Percentiles rank a stretch among this genome's conserved stretches.
Evolutionary conservation across 2,797 vertebrate species (phyloP).

Genomic region (Syndactyla subalaris): DNA sequence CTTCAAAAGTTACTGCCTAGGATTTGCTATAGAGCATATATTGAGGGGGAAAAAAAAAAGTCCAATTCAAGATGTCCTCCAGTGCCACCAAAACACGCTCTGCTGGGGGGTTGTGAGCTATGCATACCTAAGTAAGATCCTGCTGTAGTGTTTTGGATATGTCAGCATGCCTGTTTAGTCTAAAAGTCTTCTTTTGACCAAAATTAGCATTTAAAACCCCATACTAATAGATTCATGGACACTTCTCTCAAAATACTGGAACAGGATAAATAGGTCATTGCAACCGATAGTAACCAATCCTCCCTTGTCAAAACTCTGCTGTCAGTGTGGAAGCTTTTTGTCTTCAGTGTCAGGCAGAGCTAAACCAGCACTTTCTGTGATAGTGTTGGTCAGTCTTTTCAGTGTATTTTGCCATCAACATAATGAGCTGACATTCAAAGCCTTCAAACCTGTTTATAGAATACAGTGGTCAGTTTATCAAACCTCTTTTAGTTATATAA

Average conservation of each 20-base stretch:
- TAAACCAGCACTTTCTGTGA: background rate
- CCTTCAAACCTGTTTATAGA: background rate
- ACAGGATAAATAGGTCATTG: background rate
- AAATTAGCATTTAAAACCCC: background rate
- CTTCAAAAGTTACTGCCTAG: background rate
- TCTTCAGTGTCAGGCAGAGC: background rate
- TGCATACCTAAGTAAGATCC: background rate
- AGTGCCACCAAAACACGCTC: background rate
- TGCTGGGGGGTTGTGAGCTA: background rate
- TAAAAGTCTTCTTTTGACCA: background rate
- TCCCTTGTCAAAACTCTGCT: background rate
- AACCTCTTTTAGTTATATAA: background rate
- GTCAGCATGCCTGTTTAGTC: background rate
- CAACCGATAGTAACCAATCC: background rate
- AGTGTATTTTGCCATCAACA: background rate
- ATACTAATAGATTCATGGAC: background rate
- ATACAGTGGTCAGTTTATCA: background rate
- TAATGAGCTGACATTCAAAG: background rate
- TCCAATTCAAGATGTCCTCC: background rate
- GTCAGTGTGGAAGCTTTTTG: accelerated
- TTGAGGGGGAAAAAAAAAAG: no score
- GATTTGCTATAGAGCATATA: background rate
- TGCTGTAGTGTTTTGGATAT: background rate
- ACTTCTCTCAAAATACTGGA: background rate
- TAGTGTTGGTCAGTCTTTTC: background rate